phyloP scores from a whole-genome alignment of 1,140 invertebrate species.

The Apis cerana region DNA sequence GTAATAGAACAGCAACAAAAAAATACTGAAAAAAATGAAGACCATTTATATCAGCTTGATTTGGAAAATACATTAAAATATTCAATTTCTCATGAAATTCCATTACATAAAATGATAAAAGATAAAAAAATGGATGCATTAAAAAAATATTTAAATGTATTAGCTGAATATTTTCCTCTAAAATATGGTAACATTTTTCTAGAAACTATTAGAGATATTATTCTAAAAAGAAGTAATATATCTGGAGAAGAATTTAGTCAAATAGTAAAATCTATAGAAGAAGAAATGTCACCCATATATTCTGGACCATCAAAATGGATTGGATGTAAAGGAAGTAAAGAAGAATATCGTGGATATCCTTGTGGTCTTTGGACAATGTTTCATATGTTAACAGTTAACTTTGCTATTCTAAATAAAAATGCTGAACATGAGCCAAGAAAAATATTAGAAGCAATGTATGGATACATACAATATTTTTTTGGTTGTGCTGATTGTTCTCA shows the following conservation, averaged over 20 bases:
- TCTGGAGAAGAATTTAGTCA: slow-evolving; percentile 83
- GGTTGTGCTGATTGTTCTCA: slow-evolving; percentile 94
- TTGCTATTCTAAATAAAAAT: slow-evolving; percentile 79
- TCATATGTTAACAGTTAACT: slow-evolving; percentile 94
- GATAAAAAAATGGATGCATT: slow-evolving; percentile 88
- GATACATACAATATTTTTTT: slow-evolving; percentile 96
- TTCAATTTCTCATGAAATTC: slow-evolving; percentile 91
- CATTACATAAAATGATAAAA: slow-evolving; percentile 85
- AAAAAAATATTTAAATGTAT: slow-evolving; percentile 86
- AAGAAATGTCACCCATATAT: slow-evolving; percentile 81
- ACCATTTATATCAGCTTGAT: slow-evolving; percentile 90
- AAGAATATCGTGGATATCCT: slow-evolving; percentile 92
- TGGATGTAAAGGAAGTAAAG: slow-evolving; percentile 90
- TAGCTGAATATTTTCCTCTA: slow-evolving; percentile 89
- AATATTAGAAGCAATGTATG: slow-evolving; percentile 91
- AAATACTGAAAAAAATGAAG: slow-evolving; percentile 57
- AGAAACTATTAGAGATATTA: slow-evolving; percentile 80
- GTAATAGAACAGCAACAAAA: slow-evolving; percentile 54
- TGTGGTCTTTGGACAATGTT: slow-evolving; percentile 98
- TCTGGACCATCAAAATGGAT: slow-evolving; percentile 86
- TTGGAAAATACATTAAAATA: slow-evolving; percentile 91
- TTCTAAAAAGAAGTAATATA: slow-evolving; percentile 78
- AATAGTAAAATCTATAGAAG: slow-evolving; percentile 81
- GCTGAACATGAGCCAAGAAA: slow-evolving; percentile 82
- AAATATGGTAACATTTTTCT: slow-evolving; percentile 85